Evolutionary conservation across 2,888 invertebrate genomes (phyloP).

Genomic region (Phortica magna): DNA sequence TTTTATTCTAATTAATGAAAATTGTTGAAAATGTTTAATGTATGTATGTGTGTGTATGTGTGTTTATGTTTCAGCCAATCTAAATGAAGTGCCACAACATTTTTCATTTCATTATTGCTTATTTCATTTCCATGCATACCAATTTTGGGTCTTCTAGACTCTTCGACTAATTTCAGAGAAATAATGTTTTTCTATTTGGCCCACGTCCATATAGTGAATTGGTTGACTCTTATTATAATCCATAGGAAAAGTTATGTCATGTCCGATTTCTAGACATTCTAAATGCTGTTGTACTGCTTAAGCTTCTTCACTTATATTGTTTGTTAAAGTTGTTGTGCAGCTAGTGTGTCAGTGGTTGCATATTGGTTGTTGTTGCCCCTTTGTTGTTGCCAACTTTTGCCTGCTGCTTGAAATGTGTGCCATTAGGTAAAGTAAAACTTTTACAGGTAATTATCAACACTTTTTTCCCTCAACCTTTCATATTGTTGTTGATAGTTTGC

Average conservation of each 20-base stretch:
- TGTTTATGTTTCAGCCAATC: no score
- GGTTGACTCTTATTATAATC: no score
- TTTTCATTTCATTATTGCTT: no score
- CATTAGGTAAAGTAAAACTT: conserved; percentile 63
- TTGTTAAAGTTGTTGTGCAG: conserved; percentile 14
- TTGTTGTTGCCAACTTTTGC: not conserved
- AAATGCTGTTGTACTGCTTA: not conserved
- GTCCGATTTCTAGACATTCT: not conserved
- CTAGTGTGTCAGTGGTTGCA: conserved; percentile 12
- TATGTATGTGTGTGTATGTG: no score
- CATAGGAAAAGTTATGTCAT: conserved; percentile 27
- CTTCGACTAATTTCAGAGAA: no score
- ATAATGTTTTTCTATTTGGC: no score
- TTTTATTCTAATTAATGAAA: no score
- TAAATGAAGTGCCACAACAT: no score
- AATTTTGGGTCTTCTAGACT: no score
- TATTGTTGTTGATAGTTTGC: not conserved
- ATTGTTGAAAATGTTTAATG: no score
- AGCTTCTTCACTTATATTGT: not conserved
- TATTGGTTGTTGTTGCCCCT: conserved; percentile 2
- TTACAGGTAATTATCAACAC: conserved; percentile 68
- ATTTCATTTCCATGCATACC: no score
- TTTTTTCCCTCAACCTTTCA: conserved; percentile 37
- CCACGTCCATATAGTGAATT: no score
- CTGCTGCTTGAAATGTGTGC: conserved; percentile 59